Base-by-base conservation (phyloP, 2,113 vertebrate genomes). In the Thymallus thymallus region DNA sequence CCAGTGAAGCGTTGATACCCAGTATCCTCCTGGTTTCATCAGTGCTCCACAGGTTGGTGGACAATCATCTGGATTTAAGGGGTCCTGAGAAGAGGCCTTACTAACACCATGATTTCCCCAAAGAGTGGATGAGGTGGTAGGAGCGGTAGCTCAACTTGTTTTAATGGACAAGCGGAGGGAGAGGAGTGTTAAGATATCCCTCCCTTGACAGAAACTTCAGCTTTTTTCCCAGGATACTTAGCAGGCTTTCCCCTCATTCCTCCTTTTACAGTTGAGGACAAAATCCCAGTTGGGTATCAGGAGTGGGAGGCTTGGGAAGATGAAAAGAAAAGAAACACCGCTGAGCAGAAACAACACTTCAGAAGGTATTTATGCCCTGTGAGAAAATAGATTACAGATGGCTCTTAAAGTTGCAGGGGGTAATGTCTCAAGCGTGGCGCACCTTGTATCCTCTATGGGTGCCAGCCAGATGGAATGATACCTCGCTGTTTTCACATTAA, bases 321-420 rank as follows among this genome's bases (percentile, higher is more conserved):
- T 60, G 20, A 74, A 75, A 67, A 69, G 68, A 61, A 29, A 70
- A 62, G 55, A 75, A 72, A 35, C 9, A 75, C 14, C 63, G 73
- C 46, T 45, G 63, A 79, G 56, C 7, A 30, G 22, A 75, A 61
- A 22, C 14, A 3, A 63, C 32, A 48, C 68, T 24, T 56, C 48
- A 16, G 24, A 30, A 88, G 80, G 61, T 74, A 78, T 85, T 82
- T 87, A 69, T 79, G 85, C 79, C 83, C 80, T 82, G 69, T 58
- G 69, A 24, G 85, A 74, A 86, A 88, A 87, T 87, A 64, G 81
- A 84, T 75, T 72, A 74, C 88, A 90, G 86, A 88, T 90, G 86
- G 82, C 67, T 80, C 80, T 75, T 82, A 78, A 67, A 80, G 82
- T 70, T 78, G 62, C 75, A 66, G 72, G 68, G 82, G 85, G 82